Evolutionary conservation across 1,140 invertebrate species (phyloP).

Genomic region (Heliconius melpomene): DNA sequence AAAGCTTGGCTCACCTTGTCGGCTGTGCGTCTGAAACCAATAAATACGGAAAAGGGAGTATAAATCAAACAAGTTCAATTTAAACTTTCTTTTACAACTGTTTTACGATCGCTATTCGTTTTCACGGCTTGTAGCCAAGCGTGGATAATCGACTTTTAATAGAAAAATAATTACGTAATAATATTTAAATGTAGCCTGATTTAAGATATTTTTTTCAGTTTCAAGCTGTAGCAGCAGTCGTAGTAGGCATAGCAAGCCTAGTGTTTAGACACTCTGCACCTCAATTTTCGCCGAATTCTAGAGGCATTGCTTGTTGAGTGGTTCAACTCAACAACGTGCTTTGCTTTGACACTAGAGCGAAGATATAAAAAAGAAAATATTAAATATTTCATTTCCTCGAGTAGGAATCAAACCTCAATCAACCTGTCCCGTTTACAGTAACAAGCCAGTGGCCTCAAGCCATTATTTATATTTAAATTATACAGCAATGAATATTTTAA

Average conservation of each 20-base stretch:
- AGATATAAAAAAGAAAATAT: too few species aligned
- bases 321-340: too few species aligned
- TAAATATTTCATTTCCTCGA: too few species aligned
- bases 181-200: slow-evolving; percentile 37
- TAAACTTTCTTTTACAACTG: slow-evolving; percentile 61
- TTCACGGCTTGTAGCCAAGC: slow-evolving; percentile 39
- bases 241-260: too few species aligned
- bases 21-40: slow-evolving; percentile 24
- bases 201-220: not conserved
- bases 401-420: too few species aligned
- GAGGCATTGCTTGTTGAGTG: too few species aligned
- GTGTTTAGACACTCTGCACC: too few species aligned
- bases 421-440: too few species aligned
- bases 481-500: slow-evolving; percentile 1
- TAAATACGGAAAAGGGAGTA: slow-evolving; percentile 43
- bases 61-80: slow-evolving; percentile 56
- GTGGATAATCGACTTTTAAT: slow-evolving; percentile 41
- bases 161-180: slow-evolving; percentile 45
- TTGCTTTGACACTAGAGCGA: too few species aligned
- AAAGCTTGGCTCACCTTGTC: slow-evolving; percentile 3
- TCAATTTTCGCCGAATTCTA: too few species aligned
- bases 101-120: slow-evolving; percentile 40
- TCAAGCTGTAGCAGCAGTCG: too few species aligned
- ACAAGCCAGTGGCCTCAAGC: too few species aligned
- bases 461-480: slow-evolving; percentile 17